These are phyloP conservation scores for Hydropsyche tenuis DNA, from an alignment of 1,140 invertebrate genomes.

Conservation along the genomic window DNA sequence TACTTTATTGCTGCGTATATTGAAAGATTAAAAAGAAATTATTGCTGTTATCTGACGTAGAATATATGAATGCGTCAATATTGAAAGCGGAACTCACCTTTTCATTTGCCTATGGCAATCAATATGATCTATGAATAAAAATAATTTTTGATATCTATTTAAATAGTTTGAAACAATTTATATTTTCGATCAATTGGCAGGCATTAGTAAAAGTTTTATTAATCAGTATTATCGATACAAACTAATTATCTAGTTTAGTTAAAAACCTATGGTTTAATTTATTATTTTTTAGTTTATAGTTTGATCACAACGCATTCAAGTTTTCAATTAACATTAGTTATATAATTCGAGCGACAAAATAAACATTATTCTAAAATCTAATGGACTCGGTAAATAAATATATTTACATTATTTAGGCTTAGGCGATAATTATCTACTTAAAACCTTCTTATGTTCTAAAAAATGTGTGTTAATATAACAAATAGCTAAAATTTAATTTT, in stretches of 20 bases:
- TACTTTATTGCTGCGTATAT: background rate
- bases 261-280: slow-evolving; percentile 26
- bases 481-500: slow-evolving; percentile 17
- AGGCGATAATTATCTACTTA: slow-evolving; percentile 29
- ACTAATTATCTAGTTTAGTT: background rate
- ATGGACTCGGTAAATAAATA: slow-evolving; percentile 28
- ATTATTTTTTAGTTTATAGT: background rate
- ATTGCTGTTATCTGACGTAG: background rate
- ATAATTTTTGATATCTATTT: slow-evolving; percentile 23
- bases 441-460: slow-evolving; percentile 11
- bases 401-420: background rate
- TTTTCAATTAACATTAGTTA: background rate
- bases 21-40: background rate
- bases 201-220: slow-evolving; percentile 29
- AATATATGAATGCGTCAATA: background rate
- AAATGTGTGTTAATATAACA: background rate
- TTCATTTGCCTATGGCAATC: slow-evolving; percentile 7
- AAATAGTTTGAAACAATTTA: slow-evolving; percentile 11
- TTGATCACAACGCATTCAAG: slow-evolving; percentile 38
- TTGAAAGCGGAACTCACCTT: slow-evolving; percentile 9
- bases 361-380: slow-evolving; percentile 11
- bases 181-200: slow-evolving; percentile 35
- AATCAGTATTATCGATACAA: background rate
- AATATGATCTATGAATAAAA: background rate
- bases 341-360: slow-evolving; percentile 10